A percentile compares a stretch with the other conserved stretches of the same genome.
Evolutionary conservation across 2,888 invertebrate species (phyloP).

Genomic region (Xanthorhoe spadicearia): DNA sequence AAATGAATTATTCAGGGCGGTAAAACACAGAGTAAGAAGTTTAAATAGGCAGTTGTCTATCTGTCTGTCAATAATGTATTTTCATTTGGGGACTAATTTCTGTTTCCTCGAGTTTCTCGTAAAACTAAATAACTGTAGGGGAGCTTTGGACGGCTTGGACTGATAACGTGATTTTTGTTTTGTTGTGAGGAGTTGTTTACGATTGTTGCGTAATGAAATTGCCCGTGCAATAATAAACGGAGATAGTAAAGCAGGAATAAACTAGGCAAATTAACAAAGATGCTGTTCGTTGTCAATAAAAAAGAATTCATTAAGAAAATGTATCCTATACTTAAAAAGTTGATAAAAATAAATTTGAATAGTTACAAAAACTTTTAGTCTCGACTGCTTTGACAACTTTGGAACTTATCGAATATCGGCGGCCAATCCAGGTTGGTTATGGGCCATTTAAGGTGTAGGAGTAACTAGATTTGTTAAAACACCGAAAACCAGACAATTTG

Average conservation of each 20-base stretch:
- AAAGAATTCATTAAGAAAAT: no score
- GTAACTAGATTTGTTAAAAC: no score
- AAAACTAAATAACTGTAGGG: slow-evolving; percentile 37
- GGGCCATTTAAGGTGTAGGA: no score
- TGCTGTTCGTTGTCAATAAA: background rate
- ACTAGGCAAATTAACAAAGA: background rate
- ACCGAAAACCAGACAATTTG: no score
- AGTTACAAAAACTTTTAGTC: no score
- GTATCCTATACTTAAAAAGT: no score
- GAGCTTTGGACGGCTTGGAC: background rate
- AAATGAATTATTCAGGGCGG: slow-evolving; percentile 69
- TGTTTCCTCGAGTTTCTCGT: slow-evolving; percentile 44
- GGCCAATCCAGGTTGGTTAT: no score
- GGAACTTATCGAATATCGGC: no score
- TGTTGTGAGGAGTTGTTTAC: background rate
- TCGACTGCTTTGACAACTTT: no score
- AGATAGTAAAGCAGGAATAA: background rate
- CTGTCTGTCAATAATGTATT: slow-evolving; percentile 69
- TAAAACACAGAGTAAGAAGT: slow-evolving; percentile 63
- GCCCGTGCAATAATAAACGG: background rate
- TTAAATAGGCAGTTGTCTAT: slow-evolving; percentile 64
- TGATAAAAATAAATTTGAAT: no score
- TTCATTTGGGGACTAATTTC: slow-evolving; percentile 61
- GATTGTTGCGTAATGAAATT: background rate
- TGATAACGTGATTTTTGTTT: background rate